Evolutionary conservation across 2,888 invertebrate genomes (phyloP), one percentile per base, ranked within the genome.

Genomic region (Megalurothrips usitatus): DNA sequence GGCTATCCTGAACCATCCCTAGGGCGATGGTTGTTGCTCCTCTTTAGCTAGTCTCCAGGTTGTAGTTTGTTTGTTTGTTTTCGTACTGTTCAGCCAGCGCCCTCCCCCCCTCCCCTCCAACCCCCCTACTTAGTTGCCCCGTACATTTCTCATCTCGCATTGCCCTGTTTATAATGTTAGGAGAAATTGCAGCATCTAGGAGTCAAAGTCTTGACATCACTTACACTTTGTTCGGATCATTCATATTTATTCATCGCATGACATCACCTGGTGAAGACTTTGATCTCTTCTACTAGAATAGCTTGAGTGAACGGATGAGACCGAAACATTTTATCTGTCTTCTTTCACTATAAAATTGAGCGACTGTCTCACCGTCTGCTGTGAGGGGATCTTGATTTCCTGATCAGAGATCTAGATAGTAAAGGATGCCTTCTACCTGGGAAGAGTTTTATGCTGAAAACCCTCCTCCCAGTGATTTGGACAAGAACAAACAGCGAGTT

Each of bases 361-460:
- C 10, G 19, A 58, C 52, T 58, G n/a, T 11, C 10, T 14, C 14
- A 17, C 6, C 17, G 58, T 58, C 14, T 17, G 6, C 58, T 58
- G 58, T 17, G 14, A 58, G 52, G 14, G 12, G 52, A 2, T 12
- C 12, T 2, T 19, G 14, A 10, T 19, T 19, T 12, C 12, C 14
- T 19, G 14, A 10, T 19, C 14, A 52, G 14, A 17, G 17, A n/a
- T 58, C 58, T 14, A n/a, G 14, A 19, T 14, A 6, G 3, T 6
- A 43, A 43, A 43, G 63, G 80, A 87, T 87, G 87, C 85, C 86
- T 82, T 88, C 90, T 83, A 91, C 92, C 83, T 95, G 95, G 95
- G 94, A 95, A 88, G 93, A 94, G 85, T 96, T 96, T 88, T 96
- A 94, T 86, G 92, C 92, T 11, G 91, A 91, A 82, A 94, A 94